A percentile compares a stretch with the other conserved stretches of the same genome.
phyloP scores from a whole-genome alignment of 1,140 invertebrate genomes.

The Ylistrum balloti region DNA sequence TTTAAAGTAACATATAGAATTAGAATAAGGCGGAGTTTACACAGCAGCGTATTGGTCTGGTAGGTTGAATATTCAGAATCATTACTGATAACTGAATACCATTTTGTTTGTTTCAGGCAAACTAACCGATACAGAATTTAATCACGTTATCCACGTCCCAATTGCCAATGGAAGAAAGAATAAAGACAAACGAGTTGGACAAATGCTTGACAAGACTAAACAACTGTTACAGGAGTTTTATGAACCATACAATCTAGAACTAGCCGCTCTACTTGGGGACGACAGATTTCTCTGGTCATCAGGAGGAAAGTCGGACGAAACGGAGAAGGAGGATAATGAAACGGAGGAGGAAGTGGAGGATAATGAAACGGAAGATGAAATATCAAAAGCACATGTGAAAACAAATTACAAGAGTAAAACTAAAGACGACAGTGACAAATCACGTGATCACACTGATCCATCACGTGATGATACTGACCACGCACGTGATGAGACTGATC shows the following conservation, averaged over 20 bases:
- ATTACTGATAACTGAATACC: too few relatives aligned
- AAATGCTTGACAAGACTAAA: background rate
- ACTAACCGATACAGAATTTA: background rate
- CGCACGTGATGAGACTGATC: background rate
- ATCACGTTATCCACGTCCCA: background rate
- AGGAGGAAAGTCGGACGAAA: background rate
- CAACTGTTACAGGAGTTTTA: conserved; percentile 51
- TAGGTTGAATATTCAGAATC: too few relatives aligned
- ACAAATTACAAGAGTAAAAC: too few relatives aligned
- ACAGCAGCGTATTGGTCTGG: too few relatives aligned
- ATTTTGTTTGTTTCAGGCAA: background rate
- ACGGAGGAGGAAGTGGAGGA: background rate
- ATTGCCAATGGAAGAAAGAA: background rate
- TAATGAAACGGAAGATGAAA: background rate
- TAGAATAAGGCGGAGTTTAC: too few relatives aligned
- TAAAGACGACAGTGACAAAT: background rate
- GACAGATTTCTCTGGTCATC: conserved; percentile 54
- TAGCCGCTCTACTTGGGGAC: conserved; percentile 59
- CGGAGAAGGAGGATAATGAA: background rate
- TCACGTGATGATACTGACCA: background rate
- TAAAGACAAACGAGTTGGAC: background rate
- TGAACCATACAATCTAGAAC: conserved; percentile 60
- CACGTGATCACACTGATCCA: background rate
- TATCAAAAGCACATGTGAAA: too few relatives aligned
- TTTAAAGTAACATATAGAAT: too few relatives aligned